These are phyloP conservation scores for Cotesia congregata DNA, from an alignment of 2,888 invertebrate genomes.

Conservation along the genomic window DNA sequence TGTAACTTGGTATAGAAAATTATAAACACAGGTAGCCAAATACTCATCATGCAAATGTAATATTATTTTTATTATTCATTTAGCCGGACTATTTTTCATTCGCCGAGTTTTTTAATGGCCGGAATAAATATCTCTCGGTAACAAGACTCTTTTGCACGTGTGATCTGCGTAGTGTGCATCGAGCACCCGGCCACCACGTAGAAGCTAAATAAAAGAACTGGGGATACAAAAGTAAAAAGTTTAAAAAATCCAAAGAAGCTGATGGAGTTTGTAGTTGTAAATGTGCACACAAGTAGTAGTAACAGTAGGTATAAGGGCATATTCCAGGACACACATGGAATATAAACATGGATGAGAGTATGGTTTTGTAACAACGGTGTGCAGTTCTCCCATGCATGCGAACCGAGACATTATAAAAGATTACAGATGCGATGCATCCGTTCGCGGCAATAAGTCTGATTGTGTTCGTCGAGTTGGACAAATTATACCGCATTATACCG, in stretches of 20 bases:
- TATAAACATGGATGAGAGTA: not conserved
- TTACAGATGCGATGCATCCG: constrained; percentile 69
- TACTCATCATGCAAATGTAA: constrained; percentile 35
- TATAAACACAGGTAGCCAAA: constrained; percentile 63
- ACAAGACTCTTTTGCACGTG: constrained; percentile 66
- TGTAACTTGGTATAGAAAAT: not conserved
- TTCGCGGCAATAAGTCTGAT: constrained; percentile 69
- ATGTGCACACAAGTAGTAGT: not conserved
- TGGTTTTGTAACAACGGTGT: not conserved
- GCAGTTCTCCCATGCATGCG: constrained; percentile 26
- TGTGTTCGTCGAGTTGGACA: constrained; percentile 67
- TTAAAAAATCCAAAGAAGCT: constrained; percentile 13
- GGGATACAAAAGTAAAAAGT: constrained; percentile 13
- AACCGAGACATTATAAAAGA: constrained; percentile 65
- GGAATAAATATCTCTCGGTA: constrained; percentile 69
- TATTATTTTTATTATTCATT: constrained; percentile 47
- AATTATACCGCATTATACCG: constrained; percentile 68
- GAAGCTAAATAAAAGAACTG: constrained; percentile 29
- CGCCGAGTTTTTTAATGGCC: constrained; percentile 68
- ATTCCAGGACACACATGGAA: no score
- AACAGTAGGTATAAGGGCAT: no score
- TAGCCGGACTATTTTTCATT: constrained; percentile 67
- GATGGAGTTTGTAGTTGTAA: constrained; percentile 8
- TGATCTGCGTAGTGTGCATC: constrained; percentile 45
- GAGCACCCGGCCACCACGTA: constrained; percentile 38